Evolutionary conservation across 2,113 vertebrate genomes (phyloP).

Genomic region (Rhea pennata): DNA sequence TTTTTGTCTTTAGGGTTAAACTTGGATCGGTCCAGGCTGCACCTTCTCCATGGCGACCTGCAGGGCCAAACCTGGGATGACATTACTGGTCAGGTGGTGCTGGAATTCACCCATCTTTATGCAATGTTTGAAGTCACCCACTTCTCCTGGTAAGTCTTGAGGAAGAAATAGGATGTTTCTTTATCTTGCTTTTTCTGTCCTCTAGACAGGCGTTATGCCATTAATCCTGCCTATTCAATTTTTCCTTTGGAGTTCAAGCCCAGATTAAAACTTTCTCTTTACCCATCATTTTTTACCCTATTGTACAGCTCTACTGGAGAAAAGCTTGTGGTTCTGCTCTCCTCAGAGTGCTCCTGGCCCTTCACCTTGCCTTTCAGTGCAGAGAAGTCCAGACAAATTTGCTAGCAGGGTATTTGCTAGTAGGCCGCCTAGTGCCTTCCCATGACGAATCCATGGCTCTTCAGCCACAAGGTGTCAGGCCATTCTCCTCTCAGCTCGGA

Average conservation of each 20-base stretch:
- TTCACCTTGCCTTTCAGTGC: background rate
- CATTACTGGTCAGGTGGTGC: slow-evolving; percentile 86
- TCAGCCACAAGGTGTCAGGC: background rate
- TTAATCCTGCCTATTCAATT: background rate
- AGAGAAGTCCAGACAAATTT: too few species aligned
- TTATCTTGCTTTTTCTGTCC: background rate
- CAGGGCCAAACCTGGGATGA: slow-evolving; percentile 88
- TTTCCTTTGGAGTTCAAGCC: background rate
- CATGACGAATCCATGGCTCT: too few species aligned
- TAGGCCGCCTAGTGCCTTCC: background rate
- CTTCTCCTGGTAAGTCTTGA: slow-evolving; percentile 90
- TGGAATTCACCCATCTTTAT: slow-evolving; percentile 89
- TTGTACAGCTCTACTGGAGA: too few species aligned
- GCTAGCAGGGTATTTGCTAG: background rate
- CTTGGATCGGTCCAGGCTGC: slow-evolving; percentile 82
- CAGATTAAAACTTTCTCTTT: background rate
- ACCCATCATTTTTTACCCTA: background rate
- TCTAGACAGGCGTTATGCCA: background rate
- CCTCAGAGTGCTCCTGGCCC: background rate
- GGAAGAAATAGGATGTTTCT: background rate
- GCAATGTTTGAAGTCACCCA: slow-evolving; percentile 91
- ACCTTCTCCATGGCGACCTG: slow-evolving; percentile 87
- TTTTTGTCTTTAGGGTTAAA: slow-evolving; percentile 80
- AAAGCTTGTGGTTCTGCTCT: background rate
- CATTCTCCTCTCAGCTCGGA: background rate